These are phyloP conservation scores for Caenorhabditis afra DNA, from an alignment of 2,888 invertebrate species.

Conservation along the genomic window DNA sequence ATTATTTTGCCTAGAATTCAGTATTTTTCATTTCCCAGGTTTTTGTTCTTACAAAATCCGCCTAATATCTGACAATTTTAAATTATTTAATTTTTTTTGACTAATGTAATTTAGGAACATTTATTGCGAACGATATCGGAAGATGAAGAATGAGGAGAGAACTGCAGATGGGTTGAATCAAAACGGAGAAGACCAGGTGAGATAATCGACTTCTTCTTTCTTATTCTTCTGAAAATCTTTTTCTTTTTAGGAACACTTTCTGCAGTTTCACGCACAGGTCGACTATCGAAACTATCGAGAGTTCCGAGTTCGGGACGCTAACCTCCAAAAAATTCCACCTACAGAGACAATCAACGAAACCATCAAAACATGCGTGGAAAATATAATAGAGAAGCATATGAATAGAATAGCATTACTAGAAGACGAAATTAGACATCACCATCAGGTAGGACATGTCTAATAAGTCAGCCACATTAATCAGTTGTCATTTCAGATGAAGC, in stretches of 20 bases:
- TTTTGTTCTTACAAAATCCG: no score
- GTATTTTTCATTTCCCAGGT: no score
- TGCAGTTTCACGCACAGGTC: conserved; percentile 1
- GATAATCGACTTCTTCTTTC: not conserved
- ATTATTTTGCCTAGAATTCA: no score
- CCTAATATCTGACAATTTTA: no score
- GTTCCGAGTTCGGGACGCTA: not conserved
- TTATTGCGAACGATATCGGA: not conserved
- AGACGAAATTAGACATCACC: not conserved
- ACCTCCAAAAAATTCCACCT: not conserved
- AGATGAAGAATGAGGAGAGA: not conserved
- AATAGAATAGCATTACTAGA: not conserved
- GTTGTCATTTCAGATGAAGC: conserved; percentile 1
- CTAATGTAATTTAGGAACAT: no score
- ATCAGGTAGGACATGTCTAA: not conserved
- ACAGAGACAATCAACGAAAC: not conserved
- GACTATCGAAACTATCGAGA: conserved; percentile 9
- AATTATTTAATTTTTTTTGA: no score
- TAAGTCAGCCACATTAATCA: not conserved
- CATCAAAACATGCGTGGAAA: not conserved
- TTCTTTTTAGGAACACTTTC: not conserved
- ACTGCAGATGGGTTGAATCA: no score
- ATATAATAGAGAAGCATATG: not conserved
- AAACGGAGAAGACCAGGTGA: not conserved
- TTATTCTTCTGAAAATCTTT: not conserved